Evolutionary conservation across 1,140 invertebrate species (phyloP), one percentile per base, ranked within the genome.

Genomic region (Euwallacea fornicatus): DNA sequence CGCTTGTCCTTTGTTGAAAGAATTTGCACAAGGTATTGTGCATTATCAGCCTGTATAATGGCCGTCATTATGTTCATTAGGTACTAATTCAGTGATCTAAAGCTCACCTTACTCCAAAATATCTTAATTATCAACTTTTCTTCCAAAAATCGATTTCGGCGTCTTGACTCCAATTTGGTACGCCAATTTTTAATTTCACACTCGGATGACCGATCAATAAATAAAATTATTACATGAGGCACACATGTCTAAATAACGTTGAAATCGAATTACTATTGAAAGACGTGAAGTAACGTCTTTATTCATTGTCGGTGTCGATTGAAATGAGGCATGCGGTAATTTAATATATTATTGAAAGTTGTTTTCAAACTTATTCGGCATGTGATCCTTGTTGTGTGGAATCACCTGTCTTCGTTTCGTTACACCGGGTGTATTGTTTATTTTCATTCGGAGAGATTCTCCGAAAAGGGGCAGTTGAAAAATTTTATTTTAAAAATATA

Each of bases 141-240:
- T 33, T 33, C 21, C 1, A 33, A 33, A 33, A 33, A 33, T 33
- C 21, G 21, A 33, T 33, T 33, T 33, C 21, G 1, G 1, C 7
- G 13, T 50, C 9, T 50, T 13, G 46, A 50, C 54, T 42, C 10
- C n/a, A 66, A 66, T 75, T 74, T 44, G 69, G 56, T 62, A 54
- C 66, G 55, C 43, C 62, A 70, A 72, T 76, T 74, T 74, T 59
- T 46, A 74, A 72, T 76, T 74, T 72, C 58, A 76, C 68, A 58
- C 61, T 16, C 43, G 33, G 53, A 71, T 71, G 73, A 72, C 65
- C 64, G 65, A 60, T 73, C 71, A 67, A 74, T 72, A 72, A 71
- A 50, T 33, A 33, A 33, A 33, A 33, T 33, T 33, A 59, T 64
- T 64, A 64, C 16, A 13, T 50, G 46, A 50, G 41, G 44, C 54